Conservation (phyloP, 2,888 invertebrate genomes). For the Nomada fucata region DNA sequence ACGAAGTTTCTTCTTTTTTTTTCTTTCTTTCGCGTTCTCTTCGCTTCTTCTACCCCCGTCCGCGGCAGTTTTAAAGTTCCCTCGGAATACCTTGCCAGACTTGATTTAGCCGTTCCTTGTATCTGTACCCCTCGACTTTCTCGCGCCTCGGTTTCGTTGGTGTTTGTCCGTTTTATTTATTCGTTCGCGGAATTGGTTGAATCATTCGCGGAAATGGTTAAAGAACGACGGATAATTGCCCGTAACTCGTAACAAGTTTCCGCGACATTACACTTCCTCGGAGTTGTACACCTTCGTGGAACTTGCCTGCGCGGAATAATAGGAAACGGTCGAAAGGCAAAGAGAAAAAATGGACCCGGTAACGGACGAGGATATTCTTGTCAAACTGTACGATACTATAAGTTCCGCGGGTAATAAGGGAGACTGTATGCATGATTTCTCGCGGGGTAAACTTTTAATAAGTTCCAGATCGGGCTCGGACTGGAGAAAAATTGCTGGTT, state of each 20-base stretch:
- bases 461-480: neutral
- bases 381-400: slow-evolving; percentile 19
- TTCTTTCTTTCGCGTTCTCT: neutral
- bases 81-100: neutral
- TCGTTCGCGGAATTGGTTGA: neutral
- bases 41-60: neutral
- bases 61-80: neutral
- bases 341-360: slow-evolving; percentile 19
- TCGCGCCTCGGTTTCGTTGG: neutral
- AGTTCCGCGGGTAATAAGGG: slow-evolving; percentile 24
- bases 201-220: neutral
- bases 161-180: slow-evolving; percentile 8
- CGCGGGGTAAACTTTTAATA: slow-evolving; percentile 37
- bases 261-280: neutral
- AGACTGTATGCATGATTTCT: slow-evolving; percentile 13
- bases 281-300: neutral
- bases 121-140: no score
- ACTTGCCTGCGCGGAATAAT: neutral
- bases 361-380: slow-evolving; percentile 7
- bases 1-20: slow-evolving; percentile 12
- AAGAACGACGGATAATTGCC: slow-evolving; percentile 27
- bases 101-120: neutral
- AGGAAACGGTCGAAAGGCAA: slow-evolving; percentile 3
- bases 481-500: neutral
- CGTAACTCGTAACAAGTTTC: slow-evolving; percentile 31